Evolutionary conservation across 2,888 invertebrate species (phyloP), one percentile per base, ranked within the genome.

Genomic region (Apantesis nais): DNA sequence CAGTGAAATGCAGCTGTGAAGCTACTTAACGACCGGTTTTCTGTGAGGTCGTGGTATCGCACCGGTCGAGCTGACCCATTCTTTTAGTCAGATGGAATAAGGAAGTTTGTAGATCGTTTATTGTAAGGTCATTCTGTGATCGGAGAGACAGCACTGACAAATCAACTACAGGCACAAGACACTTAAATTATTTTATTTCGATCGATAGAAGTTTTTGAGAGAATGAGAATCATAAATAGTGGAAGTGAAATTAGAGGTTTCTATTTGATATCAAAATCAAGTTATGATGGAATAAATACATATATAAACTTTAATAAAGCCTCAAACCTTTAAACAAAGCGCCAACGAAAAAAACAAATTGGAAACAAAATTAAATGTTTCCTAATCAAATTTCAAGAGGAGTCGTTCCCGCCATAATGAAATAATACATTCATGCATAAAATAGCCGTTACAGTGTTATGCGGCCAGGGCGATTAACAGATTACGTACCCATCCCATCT

Each of bases 341-440:
- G 34, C 2, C 2, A 16, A 44, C 44, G 77, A 81, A 73, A 79
- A 79, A 74, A 74, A 68, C 73, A 67, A 78, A 79, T 71, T 77
- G 63, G 66, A 78, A 81, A 81, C 82, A 82, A 52, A 52, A 52
- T 52, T n/a, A 52, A 86, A 86, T 84, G 82, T 78, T 70, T 74
- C 67, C 85, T 82, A 85, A 85, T 86, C 85, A 87, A 78, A 76
- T 76, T 74, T 79, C 83, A 82, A 81, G 77, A 82, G 78, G 74
- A 80, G 78, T 76, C 77, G 85, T 82, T 77, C 80, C 79, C 77
- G 80, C 78, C 80, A 80, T 90, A 91, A 90, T 90, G 90, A 89
- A 90, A 90, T 90, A 87, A 90, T 83, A 87, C 79, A 86, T 88
- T 87, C 89, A 88, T 88, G 88, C 88, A 90, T 91, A 90, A 90